Conservation (phyloP, 2,113 vertebrate species). For the Bagarius yarrelli region DNA sequence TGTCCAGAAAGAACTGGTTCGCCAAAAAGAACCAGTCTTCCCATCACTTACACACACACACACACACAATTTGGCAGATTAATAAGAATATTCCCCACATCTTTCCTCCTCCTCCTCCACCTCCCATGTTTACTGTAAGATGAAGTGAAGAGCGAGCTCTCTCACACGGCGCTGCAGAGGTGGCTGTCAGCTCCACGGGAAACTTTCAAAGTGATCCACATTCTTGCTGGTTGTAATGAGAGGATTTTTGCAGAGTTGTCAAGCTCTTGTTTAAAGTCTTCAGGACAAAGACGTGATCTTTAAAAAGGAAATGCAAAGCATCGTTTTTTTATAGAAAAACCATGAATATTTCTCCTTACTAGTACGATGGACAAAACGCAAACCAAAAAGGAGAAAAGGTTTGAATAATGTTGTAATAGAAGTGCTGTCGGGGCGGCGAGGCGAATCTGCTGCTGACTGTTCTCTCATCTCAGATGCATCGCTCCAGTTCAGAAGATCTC, state of each 20-base stretch:
- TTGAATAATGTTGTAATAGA: neutral
- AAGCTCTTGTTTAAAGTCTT: neutral
- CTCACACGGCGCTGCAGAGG: conserved; percentile 1
- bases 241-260: neutral
- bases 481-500: neutral
- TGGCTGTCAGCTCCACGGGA: conserved; percentile 4
- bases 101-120: neutral
- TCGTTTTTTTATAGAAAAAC: neutral
- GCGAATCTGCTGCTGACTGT: neutral
- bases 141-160: neutral
- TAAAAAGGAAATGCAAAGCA: neutral
- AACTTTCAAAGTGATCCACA: neutral
- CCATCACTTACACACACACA: neutral
- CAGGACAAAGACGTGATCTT: neutral
- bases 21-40: too few species aligned
- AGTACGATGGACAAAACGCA: neutral
- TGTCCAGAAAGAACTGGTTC: too few species aligned
- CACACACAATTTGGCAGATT: neutral
- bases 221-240: neutral
- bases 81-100: neutral
- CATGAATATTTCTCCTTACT: neutral
- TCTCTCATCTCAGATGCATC: neutral
- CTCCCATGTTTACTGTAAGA: neutral
- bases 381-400: too few species aligned
- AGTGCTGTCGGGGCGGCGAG: neutral